A percentile compares a stretch with the other conserved stretches of the same genome.
Evolutionary conservation across 2,888 invertebrate genomes (phyloP).

Genomic region (Gastracanthus pulcherrimus): DNA sequence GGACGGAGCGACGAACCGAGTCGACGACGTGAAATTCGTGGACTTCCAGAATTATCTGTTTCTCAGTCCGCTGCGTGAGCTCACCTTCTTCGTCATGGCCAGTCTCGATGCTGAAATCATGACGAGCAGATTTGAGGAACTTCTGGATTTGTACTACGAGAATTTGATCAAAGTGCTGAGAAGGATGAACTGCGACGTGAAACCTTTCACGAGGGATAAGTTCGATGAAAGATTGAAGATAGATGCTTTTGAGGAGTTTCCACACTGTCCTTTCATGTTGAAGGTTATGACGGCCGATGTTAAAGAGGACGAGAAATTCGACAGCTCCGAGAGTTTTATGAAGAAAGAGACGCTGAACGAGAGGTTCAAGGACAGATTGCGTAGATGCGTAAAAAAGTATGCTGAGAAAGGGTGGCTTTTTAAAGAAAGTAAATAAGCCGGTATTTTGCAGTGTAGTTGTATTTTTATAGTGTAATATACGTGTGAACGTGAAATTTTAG

Average conservation of each 20-base stretch:
- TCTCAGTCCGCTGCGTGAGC: neutral
- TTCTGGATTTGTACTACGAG: neutral
- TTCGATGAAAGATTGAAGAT: neutral
- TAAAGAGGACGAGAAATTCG: neutral
- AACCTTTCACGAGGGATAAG: neutral
- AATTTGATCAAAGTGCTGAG: neutral
- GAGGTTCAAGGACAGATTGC: neutral
- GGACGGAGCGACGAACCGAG: neutral
- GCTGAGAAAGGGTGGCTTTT: neutral
- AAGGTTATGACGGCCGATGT: neutral
- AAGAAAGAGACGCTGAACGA: neutral
- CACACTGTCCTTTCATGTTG: neutral
- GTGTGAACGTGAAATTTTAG: too few relatives aligned
- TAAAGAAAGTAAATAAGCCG: too few relatives aligned
- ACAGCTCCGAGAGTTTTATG: neutral
- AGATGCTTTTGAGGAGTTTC: neutral
- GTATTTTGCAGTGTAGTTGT: too few relatives aligned
- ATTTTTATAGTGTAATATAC: too few relatives aligned
- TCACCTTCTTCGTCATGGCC: neutral
- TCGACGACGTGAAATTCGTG: neutral
- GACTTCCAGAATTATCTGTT: neutral
- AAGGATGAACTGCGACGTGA: neutral
- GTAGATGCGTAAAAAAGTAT: neutral
- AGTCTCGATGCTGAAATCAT: neutral
- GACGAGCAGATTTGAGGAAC: neutral